A percentile compares a stretch with the other conserved stretches of the same genome.
Evolutionary conservation across 1,140 invertebrate species (phyloP).

Genomic region (Coenobita brevimanus): DNA sequence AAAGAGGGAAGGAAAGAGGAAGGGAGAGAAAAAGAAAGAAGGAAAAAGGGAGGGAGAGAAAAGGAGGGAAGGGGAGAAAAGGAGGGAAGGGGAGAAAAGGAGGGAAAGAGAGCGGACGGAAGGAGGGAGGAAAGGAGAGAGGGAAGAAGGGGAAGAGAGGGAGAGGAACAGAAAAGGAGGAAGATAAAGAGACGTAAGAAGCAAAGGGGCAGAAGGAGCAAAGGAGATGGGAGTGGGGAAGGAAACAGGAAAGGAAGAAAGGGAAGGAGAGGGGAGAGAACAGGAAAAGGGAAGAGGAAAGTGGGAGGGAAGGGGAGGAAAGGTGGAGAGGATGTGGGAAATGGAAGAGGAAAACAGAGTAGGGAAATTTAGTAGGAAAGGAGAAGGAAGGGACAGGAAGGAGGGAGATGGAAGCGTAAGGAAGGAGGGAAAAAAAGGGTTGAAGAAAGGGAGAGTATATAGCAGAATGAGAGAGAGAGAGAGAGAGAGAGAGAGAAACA

Average conservation of each 20-base stretch:
- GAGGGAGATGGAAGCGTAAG: neutral
- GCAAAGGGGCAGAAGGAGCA: neutral
- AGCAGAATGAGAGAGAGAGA: no score
- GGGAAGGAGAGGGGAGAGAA: neutral
- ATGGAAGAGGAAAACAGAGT: neutral
- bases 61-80: neutral
- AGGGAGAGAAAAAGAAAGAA: neutral
- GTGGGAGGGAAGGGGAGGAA: neutral
- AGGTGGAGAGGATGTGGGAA: constrained; percentile 9
- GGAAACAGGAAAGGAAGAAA: neutral
- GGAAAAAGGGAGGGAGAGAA: neutral
- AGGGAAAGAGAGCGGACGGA: neutral
- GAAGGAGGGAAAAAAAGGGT: no score
- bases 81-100: neutral
- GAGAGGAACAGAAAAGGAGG: constrained; percentile 2
- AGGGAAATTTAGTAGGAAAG: no score
- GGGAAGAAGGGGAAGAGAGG: neutral
- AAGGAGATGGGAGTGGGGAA: neutral
- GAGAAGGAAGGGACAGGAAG: neutral
- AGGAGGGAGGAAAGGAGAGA: constrained; percentile 3
- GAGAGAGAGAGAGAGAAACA: no score
- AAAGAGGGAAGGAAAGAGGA: neutral
- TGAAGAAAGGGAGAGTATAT: no score
- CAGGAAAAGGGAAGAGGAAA: neutral
- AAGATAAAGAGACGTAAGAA: neutral